These are phyloP conservation scores for Otus sunia DNA, from an alignment of 2,113 vertebrate genomes.

Conservation along the genomic window DNA sequence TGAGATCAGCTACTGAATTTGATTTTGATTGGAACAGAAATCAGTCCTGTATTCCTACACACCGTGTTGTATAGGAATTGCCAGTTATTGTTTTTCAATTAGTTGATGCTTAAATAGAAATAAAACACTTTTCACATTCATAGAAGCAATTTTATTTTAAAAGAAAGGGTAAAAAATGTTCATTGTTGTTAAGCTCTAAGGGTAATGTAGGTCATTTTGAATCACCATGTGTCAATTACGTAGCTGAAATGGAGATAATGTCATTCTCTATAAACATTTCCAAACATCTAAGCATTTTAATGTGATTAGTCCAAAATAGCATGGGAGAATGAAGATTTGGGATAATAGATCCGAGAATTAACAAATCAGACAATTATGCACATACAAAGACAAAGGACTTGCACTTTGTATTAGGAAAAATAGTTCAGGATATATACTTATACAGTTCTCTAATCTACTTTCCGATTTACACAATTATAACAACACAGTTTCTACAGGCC, in stretches of 20 bases:
- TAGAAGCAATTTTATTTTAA: not conserved
- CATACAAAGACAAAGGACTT: not conserved
- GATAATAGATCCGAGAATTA: not conserved
- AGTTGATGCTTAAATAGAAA: not conserved
- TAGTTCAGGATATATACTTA: not conserved
- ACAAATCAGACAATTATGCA: not conserved
- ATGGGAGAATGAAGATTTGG: not conserved
- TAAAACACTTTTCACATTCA: not conserved
- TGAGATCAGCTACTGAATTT: not conserved
- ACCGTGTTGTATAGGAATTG: not conserved
- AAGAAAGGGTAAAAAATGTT: not conserved
- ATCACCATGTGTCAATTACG: not conserved
- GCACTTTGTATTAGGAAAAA: not conserved
- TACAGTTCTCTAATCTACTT: not conserved
- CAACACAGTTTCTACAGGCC: not conserved
- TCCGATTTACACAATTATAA: not conserved
- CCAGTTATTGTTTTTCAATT: not conserved
- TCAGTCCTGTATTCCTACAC: not conserved
- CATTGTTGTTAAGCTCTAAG: not conserved
- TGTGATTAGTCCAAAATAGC: not conserved
- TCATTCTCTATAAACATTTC: not conserved
- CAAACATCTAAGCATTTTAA: not conserved
- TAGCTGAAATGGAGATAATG: not conserved
- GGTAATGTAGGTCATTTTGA: not conserved
- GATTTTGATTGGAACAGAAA: not conserved